Evolutionary conservation across 2,797 vertebrate genomes (phyloP).

Genomic region (Pagetopsis macropterus): DNA sequence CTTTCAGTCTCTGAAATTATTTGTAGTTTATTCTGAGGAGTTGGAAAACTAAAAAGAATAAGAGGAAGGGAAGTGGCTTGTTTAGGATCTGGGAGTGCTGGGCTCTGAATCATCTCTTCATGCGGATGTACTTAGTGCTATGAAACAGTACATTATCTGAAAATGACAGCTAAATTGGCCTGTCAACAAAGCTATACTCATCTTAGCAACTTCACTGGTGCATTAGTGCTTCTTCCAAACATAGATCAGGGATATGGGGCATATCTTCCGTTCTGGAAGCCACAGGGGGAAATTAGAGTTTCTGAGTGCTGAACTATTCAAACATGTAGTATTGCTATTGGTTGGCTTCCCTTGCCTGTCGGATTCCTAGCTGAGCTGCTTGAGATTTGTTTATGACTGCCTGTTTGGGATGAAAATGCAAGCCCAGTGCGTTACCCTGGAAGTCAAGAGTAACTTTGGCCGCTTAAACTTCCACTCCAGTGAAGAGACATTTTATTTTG

Average conservation of each 20-base stretch:
- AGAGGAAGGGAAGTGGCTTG: conserved; percentile 10
- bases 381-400: conserved; percentile 33
- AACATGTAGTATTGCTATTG: conserved; percentile 37
- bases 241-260: conserved; percentile 56
- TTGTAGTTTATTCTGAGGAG: not conserved
- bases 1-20: not conserved
- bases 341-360: conserved; percentile 28
- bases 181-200: conserved; percentile 68
- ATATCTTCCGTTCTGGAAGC: conserved; percentile 57
- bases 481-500: not conserved
- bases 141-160: conserved; percentile 64
- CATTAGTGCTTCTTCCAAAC: conserved; percentile 63
- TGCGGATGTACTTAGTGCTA: conserved; percentile 44
- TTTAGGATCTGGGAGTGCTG: conserved; percentile 17
- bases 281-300: conserved; percentile 63
- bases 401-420: conserved; percentile 5
- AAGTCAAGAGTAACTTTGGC: not conserved
- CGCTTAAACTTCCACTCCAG: conserved; percentile 19
- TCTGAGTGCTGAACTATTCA: conserved; percentile 60
- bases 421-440: no score
- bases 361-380: conserved; percentile 14
- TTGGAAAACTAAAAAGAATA: not conserved
- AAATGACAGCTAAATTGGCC: conserved; percentile 72
- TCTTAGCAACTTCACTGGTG: conserved; percentile 57
- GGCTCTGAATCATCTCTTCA: conserved; percentile 39